phyloP scores from a whole-genome alignment of 2,113 vertebrate species.

The Boleophthalmus pectinirostris region DNA sequence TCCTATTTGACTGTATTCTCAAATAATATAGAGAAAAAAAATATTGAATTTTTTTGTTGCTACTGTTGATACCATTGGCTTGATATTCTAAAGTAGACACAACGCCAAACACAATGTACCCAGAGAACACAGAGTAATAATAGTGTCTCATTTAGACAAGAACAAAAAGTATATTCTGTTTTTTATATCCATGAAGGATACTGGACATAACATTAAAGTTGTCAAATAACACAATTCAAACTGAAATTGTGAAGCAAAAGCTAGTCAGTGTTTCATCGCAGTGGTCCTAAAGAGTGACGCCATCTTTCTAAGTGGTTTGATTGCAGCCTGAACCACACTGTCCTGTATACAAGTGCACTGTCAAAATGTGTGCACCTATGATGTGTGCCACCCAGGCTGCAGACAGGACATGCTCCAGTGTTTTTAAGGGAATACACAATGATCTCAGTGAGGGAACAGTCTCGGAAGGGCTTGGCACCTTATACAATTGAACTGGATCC shows the following conservation, averaged over 20 bases:
- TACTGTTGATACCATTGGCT: not conserved
- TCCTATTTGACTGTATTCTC: not conserved
- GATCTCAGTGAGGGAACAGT: constrained; percentile 95
- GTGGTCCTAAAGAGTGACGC: constrained; percentile 26
- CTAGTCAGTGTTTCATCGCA: constrained; percentile 46
- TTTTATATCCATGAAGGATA: constrained; percentile 30
- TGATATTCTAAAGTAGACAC: not conserved
- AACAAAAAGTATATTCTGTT: not conserved
- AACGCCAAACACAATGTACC: no score
- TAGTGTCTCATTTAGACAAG: no score
- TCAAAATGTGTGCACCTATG: constrained; percentile 81
- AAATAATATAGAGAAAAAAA: no score
- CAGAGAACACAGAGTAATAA: not conserved
- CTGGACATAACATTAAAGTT: constrained; percentile 37
- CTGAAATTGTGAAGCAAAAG: constrained; percentile 28
- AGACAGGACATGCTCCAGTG: constrained; percentile 91
- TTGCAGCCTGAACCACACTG: constrained; percentile 71
- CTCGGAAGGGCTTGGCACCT: constrained; percentile 87
- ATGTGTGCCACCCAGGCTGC: constrained; percentile 93
- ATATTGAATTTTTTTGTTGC: no score
- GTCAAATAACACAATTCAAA: constrained; percentile 42
- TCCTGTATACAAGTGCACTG: constrained; percentile 78
- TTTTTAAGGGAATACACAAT: constrained; percentile 87
- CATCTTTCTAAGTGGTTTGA: constrained; percentile 50
- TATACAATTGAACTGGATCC: constrained; percentile 81